A percentile compares a stretch with the other conserved stretches of the same genome.
Conservation (phyloP, 2,113 vertebrate genomes). For the Ptilorrhoa leucosticta region DNA sequence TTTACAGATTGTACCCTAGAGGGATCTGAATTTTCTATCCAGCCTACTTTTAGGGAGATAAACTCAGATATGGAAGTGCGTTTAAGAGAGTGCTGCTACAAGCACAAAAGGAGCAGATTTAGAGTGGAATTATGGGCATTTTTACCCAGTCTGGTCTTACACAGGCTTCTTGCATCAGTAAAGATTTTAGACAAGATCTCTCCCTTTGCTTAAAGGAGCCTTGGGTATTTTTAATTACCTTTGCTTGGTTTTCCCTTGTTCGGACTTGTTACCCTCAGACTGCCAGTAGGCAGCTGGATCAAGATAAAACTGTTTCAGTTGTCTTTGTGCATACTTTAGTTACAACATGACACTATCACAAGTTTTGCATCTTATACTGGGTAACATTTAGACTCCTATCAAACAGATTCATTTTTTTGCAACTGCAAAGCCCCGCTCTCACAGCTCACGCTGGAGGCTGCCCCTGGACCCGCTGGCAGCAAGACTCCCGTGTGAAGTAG, state of each 20-base stretch:
- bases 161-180: background rate
- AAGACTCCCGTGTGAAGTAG: background rate
- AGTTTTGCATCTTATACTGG: rapidly evolving
- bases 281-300: background rate
- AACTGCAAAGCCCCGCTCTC: background rate
- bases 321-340: background rate
- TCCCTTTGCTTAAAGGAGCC: background rate
- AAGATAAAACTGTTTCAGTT: background rate
- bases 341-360: background rate
- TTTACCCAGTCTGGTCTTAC: background rate
- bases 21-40: background rate
- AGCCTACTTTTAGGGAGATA: background rate
- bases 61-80: rapidly evolving
- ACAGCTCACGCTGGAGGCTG: background rate
- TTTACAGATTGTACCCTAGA: background rate
- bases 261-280: background rate
- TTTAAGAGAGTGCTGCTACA: background rate
- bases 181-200: background rate
- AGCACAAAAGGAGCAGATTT: background rate
- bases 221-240: background rate
- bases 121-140: background rate
- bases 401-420: background rate
- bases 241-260: background rate
- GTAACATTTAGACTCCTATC: background rate
- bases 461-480: background rate